Base-by-base conservation (phyloP, 1,140 invertebrate genomes). In the Cyclargus thomasi region DNA sequence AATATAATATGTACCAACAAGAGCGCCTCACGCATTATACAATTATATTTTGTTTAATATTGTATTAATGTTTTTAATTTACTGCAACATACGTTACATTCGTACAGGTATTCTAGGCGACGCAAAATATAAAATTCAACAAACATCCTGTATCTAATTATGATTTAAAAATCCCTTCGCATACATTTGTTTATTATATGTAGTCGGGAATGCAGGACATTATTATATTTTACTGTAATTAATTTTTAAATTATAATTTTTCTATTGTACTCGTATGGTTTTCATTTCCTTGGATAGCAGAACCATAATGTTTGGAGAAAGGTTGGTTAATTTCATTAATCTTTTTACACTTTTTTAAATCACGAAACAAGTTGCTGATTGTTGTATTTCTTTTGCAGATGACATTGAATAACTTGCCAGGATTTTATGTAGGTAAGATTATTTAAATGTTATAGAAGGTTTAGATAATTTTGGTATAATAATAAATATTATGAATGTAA, bases 161-260 rank as follows among this genome's bases (percentile, higher is more conserved):
- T 71, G 67, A 73, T 74, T 70, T 70, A 69, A 74, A 72, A 73
- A 74, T 36, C 68, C 36, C 62, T 67, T 69, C 67, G 63, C 36
- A 68, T 62, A 72, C 63, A 75, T 71, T 76, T 79, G 73, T 81
- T 81, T 75, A 70, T 73, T 68, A 76, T 71, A 74, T 76, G 73
- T 77, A 77, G 76, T 78, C 68, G 78, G 75, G 76, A 29, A 82
- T 65, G 74, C 70, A 77, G 77, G 75, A 72, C 75, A 77, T 79
- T 75, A 74, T 78, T 81, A 83, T 81, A 80, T 88, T 88, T 82
- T 87, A 86, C 77, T 89, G 83, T 90, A 90, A 90, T 90, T 89
- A 88, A 86, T 88, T 88, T 87, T 90, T 90, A 90, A 88, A 90
- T 88, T 90, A 90, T 90, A 88, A 85, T 90, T 88, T 85, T 90